Evolutionary conservation across 2,113 vertebrate genomes (phyloP).

Genomic region (Coregonus clupeaformis): DNA sequence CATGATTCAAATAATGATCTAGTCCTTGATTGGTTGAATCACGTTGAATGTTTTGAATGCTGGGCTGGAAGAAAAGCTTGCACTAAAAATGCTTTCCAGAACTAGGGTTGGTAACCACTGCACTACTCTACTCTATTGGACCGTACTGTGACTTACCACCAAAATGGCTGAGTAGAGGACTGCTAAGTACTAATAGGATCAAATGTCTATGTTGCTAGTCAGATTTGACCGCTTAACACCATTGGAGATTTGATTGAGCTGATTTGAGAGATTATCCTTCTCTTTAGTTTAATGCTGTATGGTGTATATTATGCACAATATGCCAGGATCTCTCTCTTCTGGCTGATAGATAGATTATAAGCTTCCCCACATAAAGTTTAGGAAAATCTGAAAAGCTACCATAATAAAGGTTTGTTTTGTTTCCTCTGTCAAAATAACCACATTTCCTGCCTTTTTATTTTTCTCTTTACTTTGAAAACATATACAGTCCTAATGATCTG

Average conservation of each 20-base stretch:
- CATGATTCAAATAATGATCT: background rate
- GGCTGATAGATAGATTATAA: background rate
- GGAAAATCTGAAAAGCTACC: background rate
- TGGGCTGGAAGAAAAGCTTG: constrained; percentile 29
- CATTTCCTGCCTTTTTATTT: too few relatives aligned
- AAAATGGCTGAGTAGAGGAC: background rate
- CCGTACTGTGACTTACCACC: constrained; percentile 31
- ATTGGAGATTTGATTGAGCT: background rate
- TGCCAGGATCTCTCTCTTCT: constrained; percentile 1
- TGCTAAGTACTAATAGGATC: background rate
- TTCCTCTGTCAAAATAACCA: background rate
- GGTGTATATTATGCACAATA: constrained; percentile 14
- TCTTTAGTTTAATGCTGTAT: background rate
- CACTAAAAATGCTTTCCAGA: constrained; percentile 29
- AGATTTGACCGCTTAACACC: background rate
- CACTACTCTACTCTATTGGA: constrained; percentile 42
- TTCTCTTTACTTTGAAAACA: too few relatives aligned
- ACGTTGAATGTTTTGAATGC: too few relatives aligned
- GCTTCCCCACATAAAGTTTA: background rate
- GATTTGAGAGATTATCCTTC: background rate
- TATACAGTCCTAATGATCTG: too few relatives aligned
- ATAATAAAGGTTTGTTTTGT: background rate
- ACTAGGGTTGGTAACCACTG: constrained; percentile 58
- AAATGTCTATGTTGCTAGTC: background rate
- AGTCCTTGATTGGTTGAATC: background rate